phyloP scores from a whole-genome alignment of 2,888 invertebrate species.

The Kryphioiulus occultus region DNA sequence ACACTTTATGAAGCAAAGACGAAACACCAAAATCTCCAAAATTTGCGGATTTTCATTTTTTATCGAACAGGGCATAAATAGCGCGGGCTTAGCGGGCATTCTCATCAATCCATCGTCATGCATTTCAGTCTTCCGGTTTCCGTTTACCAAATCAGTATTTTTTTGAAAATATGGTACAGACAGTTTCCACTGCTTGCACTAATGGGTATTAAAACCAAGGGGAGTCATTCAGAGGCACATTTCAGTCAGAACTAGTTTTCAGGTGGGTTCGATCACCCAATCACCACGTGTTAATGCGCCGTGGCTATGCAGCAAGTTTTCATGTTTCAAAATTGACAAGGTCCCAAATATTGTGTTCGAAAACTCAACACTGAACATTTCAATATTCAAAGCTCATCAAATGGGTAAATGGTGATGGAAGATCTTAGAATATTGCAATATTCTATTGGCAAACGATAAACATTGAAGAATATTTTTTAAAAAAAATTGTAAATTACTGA shows the following conservation, averaged over 20 bases:
- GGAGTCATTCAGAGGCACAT: not conserved
- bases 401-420: too few species aligned
- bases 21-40: not conserved
- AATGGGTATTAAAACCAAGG: constrained; percentile 38
- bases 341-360: not conserved
- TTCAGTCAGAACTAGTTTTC: not conserved
- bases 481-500: not conserved
- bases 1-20: not conserved
- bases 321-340: not conserved
- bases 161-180: not conserved
- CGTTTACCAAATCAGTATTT: not conserved
- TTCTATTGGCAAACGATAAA: not conserved
- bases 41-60: not conserved
- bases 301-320: not conserved
- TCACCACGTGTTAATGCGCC: not conserved
- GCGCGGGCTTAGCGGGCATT: not conserved
- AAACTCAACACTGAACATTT: too few species aligned
- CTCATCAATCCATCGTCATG: constrained; percentile 17
- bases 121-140: not conserved
- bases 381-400: not conserved
- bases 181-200: not conserved
- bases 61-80: not conserved
- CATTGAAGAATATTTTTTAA: not conserved
- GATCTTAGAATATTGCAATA: not conserved
- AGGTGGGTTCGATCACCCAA: not conserved